Base-by-base conservation (phyloP, 2,888 invertebrate species). In the Ophioninae sp. region DNA sequence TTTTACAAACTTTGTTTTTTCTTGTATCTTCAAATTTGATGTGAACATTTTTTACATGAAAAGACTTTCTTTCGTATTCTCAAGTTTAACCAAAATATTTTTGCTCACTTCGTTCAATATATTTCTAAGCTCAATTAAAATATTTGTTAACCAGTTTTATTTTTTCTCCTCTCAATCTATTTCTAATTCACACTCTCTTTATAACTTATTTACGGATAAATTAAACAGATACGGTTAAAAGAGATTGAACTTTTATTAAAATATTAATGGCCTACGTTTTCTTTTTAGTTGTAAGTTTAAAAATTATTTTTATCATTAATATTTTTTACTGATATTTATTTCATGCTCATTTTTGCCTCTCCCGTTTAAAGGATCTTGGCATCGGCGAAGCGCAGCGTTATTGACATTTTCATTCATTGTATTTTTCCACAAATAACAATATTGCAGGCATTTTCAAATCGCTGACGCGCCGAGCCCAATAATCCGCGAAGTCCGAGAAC, bases 381-480 rank as follows among this genome's bases (percentile, higher is more conserved):
- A 41, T 2, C n/a, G 30, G 21, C 21, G 57, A 1, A 50, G 7
- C 37, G 13, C 59, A 59, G 21, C 20, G 21, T 50, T 44, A 20
- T 75, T 13, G 13, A 67, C 61, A 56, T 37, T 13, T 69, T 17
- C 72, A 21, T 41, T 65, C 37, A 21, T 44, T 56, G 20, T 67
- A 10, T 20, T 37, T 20, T 21, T 10, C 72, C 50, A 68, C 20
- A 37, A 39, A 50, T 70, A 50, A 44, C n/a, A 62, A 41, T 69
- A 64, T 64, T 7, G 13, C 72, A 72, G 39, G 65, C 6, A 61
- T 72, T 73, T 56, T 6, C 21, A n/a, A 30, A 73, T 79, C 69
- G 64, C 39, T 6, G 23, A 59, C 20, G 57, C 79, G 79, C 57
- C 79, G 44, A 72, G 67, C 39, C 64, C 39, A 76, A 69, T 69